phyloP scores from a whole-genome alignment of 1,140 invertebrate species.

The Neocloeon triangulifer region DNA sequence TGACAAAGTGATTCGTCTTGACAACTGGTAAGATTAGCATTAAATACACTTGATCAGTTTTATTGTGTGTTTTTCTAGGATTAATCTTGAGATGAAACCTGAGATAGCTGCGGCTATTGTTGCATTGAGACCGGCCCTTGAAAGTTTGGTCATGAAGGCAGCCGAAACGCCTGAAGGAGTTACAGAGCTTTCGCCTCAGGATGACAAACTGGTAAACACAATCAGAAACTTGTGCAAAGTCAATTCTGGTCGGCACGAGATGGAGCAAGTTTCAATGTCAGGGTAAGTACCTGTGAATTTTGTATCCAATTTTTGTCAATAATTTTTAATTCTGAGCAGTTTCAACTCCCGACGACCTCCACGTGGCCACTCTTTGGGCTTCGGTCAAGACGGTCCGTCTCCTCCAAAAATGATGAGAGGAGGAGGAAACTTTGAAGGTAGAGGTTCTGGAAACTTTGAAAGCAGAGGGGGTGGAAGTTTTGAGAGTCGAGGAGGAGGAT shows the following conservation, averaged over 20 bases:
- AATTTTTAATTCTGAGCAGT: conserved; percentile 1
- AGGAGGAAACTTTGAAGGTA: conserved; percentile 4
- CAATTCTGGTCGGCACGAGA: conserved; percentile 42
- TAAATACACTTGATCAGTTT: not conserved
- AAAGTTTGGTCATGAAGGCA: conserved; percentile 56
- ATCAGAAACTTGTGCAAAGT: conserved; percentile 44
- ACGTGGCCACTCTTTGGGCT: conserved; percentile 1
- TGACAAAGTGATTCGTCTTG: conserved; percentile 49
- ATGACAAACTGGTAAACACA: conserved; percentile 28
- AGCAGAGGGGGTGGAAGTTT: conserved; percentile 5
- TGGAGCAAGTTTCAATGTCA: conserved; percentile 24
- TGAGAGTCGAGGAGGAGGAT: conserved; percentile 3
- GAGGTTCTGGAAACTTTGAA: conserved; percentile 11
- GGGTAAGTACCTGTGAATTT: conserved; percentile 10
- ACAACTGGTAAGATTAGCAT: conserved; percentile 41
- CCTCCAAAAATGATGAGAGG: conserved; percentile 6
- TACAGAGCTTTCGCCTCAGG: conserved; percentile 23
- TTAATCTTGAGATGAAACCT: conserved; percentile 71
- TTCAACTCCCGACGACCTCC: conserved; percentile 4
- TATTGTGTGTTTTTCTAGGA: conserved; percentile 22
- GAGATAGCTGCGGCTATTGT: conserved; percentile 52
- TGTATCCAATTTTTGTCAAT: not conserved
- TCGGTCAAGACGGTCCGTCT: conserved; percentile 1
- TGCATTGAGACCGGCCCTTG: conserved; percentile 66
- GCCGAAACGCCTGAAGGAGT: conserved; percentile 53